Evolutionary conservation across 2,797 vertebrate species (phyloP), one percentile per base, ranked within the genome.

Genomic region (Pseudomugil gertrudae): DNA sequence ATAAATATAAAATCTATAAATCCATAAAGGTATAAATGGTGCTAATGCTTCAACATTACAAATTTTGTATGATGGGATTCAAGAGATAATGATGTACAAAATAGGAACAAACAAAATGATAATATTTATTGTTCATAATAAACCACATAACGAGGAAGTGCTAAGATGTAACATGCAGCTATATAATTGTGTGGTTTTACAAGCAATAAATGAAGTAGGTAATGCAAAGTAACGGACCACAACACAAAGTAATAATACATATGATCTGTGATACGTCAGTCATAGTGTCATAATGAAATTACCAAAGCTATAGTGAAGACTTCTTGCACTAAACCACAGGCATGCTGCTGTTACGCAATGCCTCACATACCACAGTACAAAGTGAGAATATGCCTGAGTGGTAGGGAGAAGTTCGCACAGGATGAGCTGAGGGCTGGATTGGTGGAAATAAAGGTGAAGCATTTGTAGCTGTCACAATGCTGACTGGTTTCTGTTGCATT

Each of bases 211-310:
- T 9, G 6, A 23, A 24, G 36, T 2, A 2, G 24, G 24, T 21
- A 7, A 23, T 15, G 26, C 10, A 68, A 23, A 51, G 48, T 50
- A 10, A 51, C 24, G 4, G 13, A 14, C 6, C 23, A 26, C 13
- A 43, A 43, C 10, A 51, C 36, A 38, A 38, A 38, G 36, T 38
- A 15, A 4, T n/a, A 43, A 19, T 40, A 35, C 10, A 23, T 48
- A 7, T 61, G 74, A 74, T 70, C 81, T 69, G 23, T 40, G 54
- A 83, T 72, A 65, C 69, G 57, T 83, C n/a, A n/a, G n/a, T n/a
- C n/a, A n/a, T n/a, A n/a, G n/a, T n/a, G n/a, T 65, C 85, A 89
- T 64, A 80, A 84, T 73, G 60, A 84, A 76, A 79, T 84, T 83
- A 76, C 58, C 80, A 79, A 62, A 66, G 63, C 78, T 72, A n/a